Percentiles rank a stretch among this genome's conserved stretches.
phyloP scores from a whole-genome alignment of 2,113 vertebrate genomes.

The Tetraodon nigroviridis region DNA sequence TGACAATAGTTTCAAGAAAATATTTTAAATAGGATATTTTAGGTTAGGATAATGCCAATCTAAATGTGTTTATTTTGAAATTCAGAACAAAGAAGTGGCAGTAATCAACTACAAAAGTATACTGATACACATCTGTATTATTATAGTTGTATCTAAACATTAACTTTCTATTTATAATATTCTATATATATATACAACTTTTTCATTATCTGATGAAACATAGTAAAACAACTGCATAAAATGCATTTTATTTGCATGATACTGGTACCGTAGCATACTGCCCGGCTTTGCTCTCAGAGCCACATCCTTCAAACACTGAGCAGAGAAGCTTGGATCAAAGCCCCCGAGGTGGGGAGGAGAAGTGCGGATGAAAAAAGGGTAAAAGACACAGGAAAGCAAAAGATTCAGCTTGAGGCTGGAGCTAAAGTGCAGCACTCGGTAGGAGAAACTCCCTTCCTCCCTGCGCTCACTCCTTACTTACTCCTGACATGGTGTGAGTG shows the following conservation, averaged over 20 bases:
- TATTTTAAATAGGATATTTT: too few species aligned
- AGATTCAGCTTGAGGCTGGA: slow-evolving; percentile 39
- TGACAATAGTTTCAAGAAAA: too few species aligned
- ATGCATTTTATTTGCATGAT: slow-evolving; percentile 50
- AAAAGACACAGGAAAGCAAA: neutral
- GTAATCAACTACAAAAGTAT: too few species aligned
- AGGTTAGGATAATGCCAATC: too few species aligned
- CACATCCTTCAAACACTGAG: slow-evolving; percentile 33
- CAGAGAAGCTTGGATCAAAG: slow-evolving; percentile 44
- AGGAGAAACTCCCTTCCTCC: slow-evolving; percentile 44
- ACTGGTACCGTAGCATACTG: slow-evolving; percentile 13
- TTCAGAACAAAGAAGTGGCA: too few species aligned
- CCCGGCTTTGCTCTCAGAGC: slow-evolving; percentile 31
- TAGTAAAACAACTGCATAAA: too few species aligned
- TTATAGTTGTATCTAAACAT: too few species aligned
- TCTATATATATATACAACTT: too few species aligned
- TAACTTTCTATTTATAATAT: too few species aligned
- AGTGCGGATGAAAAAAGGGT: slow-evolving; percentile 2
- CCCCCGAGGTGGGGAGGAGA: slow-evolving; percentile 2
- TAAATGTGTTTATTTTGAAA: too few species aligned
- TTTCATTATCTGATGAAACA: too few species aligned
- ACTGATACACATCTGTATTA: too few species aligned
- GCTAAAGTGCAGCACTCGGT: slow-evolving; percentile 39
- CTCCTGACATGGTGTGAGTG: slow-evolving; percentile 56
- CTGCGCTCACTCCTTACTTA: slow-evolving; percentile 37